Base-by-base conservation (phyloP, 37 sponge, comb jelly and placozoan species). In the Bolinopsis microptera region DNA sequence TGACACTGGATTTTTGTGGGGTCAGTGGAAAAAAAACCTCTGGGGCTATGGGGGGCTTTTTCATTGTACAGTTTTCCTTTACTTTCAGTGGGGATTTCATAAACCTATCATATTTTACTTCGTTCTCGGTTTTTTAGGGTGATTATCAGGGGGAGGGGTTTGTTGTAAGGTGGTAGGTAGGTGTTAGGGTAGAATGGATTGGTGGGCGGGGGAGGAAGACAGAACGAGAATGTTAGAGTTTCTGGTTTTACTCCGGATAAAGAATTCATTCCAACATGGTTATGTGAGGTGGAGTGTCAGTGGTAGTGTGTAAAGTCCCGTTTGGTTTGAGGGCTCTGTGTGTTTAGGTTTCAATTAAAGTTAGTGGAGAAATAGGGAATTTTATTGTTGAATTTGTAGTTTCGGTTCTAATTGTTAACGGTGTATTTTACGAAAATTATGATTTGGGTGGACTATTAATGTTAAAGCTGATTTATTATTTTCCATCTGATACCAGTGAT, bases 1-100 rank as follows among this genome's bases (percentile, higher is more conserved):
- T 34, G 8, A 35, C 37, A 23, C 24, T 80, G 34, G 82, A 34
- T 22, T 3, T n/a, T 28, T 8, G 22, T 34, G 23, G 37, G 1
- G 30, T 3, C 2, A 33, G 37, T 80, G 21, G 32, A 80, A 13
- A 2, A n/a, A n/a, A n/a, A n/a, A n/a, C n/a, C n/a, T n/a, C n/a
- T n/a, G n/a, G n/a, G n/a, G n/a, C 82, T 30, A 1, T 80, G 2
- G 30, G 37, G 3, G 3, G 31, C 23, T 33, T 5, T 37, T 13
- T 80, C 23, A 31, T n/a, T 80, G 82, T 80, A 80, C 82, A 30
- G 38, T 36, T 80, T 80, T 21, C 82, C 32, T 13, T 80, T 32
- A 8, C 2, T 2, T 13, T 80, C 82, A 36, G 82, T 80, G 35
- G 34, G 82, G 16, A 9, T 80, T n/a, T n/a, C n/a, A n/a, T 37